phyloP scores from a whole-genome alignment of 2,888 invertebrate genomes.

The Sphaerophoria taeniata region DNA sequence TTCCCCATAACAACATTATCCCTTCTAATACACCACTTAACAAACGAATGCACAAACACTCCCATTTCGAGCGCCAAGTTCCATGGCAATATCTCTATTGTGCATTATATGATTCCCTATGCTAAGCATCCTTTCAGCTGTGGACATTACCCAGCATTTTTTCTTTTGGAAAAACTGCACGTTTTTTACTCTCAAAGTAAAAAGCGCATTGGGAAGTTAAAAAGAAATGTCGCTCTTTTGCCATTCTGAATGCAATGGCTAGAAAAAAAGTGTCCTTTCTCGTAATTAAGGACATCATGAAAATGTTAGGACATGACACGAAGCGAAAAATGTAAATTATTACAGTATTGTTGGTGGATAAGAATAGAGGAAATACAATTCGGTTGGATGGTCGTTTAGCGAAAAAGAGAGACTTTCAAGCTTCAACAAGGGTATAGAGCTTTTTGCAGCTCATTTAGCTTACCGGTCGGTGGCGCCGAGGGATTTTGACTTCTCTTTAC shows the following conservation, averaged over 20 bases:
- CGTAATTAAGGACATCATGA: constrained; percentile 74
- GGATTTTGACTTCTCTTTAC: not conserved
- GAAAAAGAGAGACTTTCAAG: not conserved
- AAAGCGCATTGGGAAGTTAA: constrained; percentile 8
- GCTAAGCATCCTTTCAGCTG: not conserved
- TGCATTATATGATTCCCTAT: not conserved
- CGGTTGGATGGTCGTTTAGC: constrained; percentile 21
- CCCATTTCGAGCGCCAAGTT: not conserved
- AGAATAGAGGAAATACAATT: constrained; percentile 38
- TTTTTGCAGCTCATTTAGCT: constrained; percentile 65
- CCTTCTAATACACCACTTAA: constrained; percentile 46
- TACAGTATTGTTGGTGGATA: constrained; percentile 25
- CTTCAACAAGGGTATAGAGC: constrained; percentile 32
- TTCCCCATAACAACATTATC: constrained; percentile 66
- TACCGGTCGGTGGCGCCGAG: not conserved
- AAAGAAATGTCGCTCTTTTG: constrained; percentile 46
- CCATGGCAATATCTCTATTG: no score
- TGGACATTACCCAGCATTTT: not conserved
- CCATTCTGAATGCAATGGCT: constrained; percentile 31
- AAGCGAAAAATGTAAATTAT: constrained; percentile 71
- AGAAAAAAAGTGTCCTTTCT: constrained; percentile 61
- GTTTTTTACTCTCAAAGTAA: constrained; percentile 24
- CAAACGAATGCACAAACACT: constrained; percentile 37
- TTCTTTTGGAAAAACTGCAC: constrained; percentile 25
- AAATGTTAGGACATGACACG: constrained; percentile 73